Evolutionary conservation across 2,113 vertebrate species (phyloP).

Genomic region (Colossoma macropomum): DNA sequence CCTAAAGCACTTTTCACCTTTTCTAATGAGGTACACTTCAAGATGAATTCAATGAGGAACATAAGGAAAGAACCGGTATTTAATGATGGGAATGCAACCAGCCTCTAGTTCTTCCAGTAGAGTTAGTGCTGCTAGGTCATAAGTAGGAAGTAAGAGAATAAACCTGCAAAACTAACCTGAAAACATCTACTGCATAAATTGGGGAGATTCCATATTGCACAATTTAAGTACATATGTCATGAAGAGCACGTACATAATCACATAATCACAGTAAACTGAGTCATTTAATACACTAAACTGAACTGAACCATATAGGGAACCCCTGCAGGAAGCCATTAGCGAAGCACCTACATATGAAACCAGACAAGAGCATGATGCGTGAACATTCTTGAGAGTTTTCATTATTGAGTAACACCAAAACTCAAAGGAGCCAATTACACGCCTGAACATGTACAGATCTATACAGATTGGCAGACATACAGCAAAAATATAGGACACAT

Average conservation of each 20-base stretch:
- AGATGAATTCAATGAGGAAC: no score
- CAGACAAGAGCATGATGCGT: not conserved
- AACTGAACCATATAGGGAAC: not conserved
- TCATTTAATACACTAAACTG: not conserved
- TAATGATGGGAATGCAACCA: not conserved
- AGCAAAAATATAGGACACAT: not conserved
- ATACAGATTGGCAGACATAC: not conserved
- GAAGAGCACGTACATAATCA: not conserved
- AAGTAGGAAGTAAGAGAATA: not conserved
- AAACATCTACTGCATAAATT: not conserved
- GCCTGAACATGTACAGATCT: conserved; percentile 10
- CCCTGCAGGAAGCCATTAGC: not conserved
- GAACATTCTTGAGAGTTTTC: not conserved
- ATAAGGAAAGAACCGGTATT: no score
- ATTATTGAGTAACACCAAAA: conserved; percentile 8
- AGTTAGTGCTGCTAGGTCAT: not conserved
- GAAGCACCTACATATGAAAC: not conserved
- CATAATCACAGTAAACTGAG: not conserved
- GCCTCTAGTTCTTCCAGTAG: not conserved
- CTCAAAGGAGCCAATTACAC: not conserved
- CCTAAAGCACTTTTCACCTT: no score
- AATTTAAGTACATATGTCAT: not conserved
- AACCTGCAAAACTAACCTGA: not conserved
- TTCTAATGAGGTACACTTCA: no score
- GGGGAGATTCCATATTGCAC: not conserved